Evolutionary conservation across 2,113 vertebrate species (phyloP).

Genomic region (Argyrosomus japonicus): DNA sequence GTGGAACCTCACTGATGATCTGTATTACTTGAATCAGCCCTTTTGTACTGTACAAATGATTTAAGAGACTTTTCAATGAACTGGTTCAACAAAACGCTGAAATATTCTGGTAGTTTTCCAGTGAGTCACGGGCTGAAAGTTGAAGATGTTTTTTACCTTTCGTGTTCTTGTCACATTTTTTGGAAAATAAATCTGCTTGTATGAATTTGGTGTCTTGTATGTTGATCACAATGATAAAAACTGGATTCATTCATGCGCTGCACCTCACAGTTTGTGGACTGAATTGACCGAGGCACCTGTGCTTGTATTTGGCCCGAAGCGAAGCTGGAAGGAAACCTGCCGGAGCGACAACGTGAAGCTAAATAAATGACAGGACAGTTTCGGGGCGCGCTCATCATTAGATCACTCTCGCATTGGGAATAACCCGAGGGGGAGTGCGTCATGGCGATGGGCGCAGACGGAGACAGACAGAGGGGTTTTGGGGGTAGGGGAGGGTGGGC

Average conservation of each 20-base stretch:
- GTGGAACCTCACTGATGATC: no score
- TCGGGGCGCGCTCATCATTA: slow-evolving; percentile 18
- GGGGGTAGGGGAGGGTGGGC: neutral
- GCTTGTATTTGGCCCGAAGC: neutral
- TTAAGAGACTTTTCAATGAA: no score
- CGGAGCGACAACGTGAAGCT: neutral
- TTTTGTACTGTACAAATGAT: no score
- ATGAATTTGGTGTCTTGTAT: neutral
- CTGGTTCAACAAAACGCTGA: no score
- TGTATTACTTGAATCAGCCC: no score
- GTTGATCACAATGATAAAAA: neutral
- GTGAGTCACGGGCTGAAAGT: no score
- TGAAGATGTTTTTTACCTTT: neutral
- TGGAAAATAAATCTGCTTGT: neutral
- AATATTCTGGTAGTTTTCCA: no score
- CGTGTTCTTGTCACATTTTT: neutral
- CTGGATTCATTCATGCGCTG: neutral
- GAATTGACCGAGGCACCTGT: neutral
- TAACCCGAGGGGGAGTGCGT: slow-evolving; percentile 24
- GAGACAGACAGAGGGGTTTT: neutral
- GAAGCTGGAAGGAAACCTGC: slow-evolving; percentile 16
- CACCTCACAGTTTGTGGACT: neutral
- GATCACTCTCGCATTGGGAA: neutral
- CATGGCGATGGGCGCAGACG: neutral
- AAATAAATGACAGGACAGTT: slow-evolving; percentile 23